These are phyloP conservation scores for Echinops telfairi DNA, from an alignment of 2,113 vertebrate species.

Conservation along the genomic window DNA sequence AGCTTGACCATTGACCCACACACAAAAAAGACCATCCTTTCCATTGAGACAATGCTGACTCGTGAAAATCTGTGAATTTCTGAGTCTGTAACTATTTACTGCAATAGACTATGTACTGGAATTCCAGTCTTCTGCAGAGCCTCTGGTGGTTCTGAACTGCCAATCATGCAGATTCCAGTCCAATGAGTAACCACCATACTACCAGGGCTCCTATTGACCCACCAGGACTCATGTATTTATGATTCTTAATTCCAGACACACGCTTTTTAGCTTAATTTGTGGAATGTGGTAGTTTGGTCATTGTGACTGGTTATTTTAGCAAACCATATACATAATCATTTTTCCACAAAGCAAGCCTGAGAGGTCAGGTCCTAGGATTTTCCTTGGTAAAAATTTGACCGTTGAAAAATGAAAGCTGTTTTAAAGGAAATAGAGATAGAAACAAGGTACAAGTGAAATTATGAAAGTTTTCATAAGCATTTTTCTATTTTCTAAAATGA, in stretches of 20 bases:
- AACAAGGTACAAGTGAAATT: neutral
- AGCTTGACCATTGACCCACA: too few relatives aligned
- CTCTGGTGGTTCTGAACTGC: too few relatives aligned
- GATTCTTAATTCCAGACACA: conserved; percentile 12
- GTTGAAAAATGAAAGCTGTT: conserved; percentile 18
- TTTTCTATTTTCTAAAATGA: neutral
- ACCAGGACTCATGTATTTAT: too few relatives aligned
- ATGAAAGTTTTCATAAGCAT: neutral
- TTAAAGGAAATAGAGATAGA: neutral
- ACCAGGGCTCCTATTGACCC: too few relatives aligned
- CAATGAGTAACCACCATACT: too few relatives aligned
- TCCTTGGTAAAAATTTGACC: neutral
- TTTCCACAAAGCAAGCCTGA: neutral
- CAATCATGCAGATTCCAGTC: too few relatives aligned
- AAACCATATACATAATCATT: neutral
- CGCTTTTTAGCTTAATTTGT: neutral
- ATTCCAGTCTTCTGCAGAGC: too few relatives aligned
- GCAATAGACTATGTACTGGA: too few relatives aligned
- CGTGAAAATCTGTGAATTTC: too few relatives aligned
- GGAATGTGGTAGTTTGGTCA: neutral
- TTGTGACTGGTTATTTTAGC: neutral
- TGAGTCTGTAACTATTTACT: too few relatives aligned
- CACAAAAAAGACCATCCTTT: too few relatives aligned
- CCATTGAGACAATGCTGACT: too few relatives aligned
- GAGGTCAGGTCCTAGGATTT: neutral